These are phyloP conservation scores for Marcusenius ussheri DNA, from an alignment of 2,113 vertebrate species.

Conservation along the genomic window DNA sequence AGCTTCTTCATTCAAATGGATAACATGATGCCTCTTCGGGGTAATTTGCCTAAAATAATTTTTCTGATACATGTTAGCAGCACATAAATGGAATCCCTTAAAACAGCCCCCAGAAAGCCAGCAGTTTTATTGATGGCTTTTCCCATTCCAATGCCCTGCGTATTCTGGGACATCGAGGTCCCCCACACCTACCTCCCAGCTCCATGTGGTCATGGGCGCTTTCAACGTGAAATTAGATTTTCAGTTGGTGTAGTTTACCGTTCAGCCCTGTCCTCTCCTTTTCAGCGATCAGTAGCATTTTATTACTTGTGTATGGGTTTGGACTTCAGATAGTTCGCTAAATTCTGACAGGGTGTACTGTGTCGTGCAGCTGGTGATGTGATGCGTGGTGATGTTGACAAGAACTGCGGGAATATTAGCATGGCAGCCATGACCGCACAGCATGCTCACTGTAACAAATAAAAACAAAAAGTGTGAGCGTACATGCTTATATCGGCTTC, in stretches of 20 bases:
- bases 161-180: not conserved
- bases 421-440: not conserved
- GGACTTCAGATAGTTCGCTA: not conserved
- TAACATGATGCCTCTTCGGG: not conserved
- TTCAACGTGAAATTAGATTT: not conserved
- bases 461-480: not conserved
- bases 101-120: not conserved
- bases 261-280: not conserved
- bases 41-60: conserved; percentile 6
- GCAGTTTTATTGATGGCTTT: not conserved
- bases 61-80: not conserved
- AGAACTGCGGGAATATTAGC: not conserved
- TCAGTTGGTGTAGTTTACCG: not conserved
- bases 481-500: not conserved
- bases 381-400: not conserved
- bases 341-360: not conserved
- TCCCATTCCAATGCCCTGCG: not conserved
- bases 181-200: not conserved
- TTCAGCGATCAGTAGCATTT: not conserved
- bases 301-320: not conserved
- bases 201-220: not conserved
- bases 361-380: not conserved
- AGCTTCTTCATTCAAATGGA: not conserved
- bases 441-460: not conserved
- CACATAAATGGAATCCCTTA: not conserved